Evolutionary conservation across 2,797 vertebrate species (phyloP).

Genomic region (Dermochelys coriacea): DNA sequence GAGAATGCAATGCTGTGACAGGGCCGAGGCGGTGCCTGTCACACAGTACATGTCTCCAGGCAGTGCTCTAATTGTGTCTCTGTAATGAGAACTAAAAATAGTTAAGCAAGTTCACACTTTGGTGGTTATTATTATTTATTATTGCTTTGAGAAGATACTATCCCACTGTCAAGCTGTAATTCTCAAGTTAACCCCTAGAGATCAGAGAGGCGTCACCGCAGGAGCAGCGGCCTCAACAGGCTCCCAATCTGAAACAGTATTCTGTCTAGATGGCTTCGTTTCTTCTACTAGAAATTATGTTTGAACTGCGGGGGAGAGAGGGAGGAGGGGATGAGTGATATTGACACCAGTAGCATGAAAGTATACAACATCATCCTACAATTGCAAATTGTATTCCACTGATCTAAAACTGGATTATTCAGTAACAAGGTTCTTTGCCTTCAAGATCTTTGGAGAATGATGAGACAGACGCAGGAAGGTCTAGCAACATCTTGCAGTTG

Average conservation of each 20-base stretch:
- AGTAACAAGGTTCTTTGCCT: background rate
- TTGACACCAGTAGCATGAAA: slow-evolving; percentile 10
- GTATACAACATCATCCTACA: slow-evolving; percentile 22
- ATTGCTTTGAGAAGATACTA: background rate
- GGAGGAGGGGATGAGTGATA: background rate
- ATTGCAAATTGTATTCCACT: slow-evolving; percentile 32
- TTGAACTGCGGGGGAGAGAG: background rate
- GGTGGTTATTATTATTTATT: background rate
- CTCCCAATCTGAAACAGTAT: background rate
- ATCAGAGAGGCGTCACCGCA: background rate
- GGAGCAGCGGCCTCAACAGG: background rate
- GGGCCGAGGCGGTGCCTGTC: background rate
- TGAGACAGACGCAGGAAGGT: slow-evolving; percentile 1
- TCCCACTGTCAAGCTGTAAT: background rate
- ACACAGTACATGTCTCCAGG: background rate
- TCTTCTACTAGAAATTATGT: slow-evolving; percentile 4
- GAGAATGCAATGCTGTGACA: background rate
- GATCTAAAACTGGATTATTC: slow-evolving; percentile 19
- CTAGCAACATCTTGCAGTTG: background rate
- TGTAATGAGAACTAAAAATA: background rate
- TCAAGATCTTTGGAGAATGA: slow-evolving; percentile 35
- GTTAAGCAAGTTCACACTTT: background rate
- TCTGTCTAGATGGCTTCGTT: slow-evolving; percentile 16
- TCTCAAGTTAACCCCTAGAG: background rate
- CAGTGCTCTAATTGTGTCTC: background rate